Conservation (phyloP, 2,888 invertebrate genomes). For the Tryphoninae sp. region DNA sequence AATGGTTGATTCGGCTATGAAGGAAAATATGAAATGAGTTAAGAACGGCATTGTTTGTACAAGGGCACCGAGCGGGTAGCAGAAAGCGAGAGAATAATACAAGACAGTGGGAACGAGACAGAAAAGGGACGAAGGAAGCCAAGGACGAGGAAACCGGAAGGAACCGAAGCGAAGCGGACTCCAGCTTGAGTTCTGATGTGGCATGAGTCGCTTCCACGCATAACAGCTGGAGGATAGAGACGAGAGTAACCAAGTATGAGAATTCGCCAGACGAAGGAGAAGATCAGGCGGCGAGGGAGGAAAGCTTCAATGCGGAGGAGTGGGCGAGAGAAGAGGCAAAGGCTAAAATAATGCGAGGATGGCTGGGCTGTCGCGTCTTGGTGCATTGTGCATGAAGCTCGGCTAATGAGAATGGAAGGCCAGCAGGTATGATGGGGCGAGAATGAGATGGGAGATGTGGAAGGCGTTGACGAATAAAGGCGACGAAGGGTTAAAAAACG, state of each 20-base stretch:
- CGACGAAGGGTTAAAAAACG: conserved; percentile 50
- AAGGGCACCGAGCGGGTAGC: background rate
- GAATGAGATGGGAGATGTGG: conserved; percentile 54
- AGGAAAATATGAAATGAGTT: background rate
- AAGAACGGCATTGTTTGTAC: background rate
- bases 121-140: background rate
- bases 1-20: conserved; percentile 6
- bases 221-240: background rate
- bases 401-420: conserved; percentile 74
- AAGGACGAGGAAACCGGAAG: conserved; percentile 34
- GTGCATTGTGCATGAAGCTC: conserved; percentile 71
- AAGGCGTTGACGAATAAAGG: conserved; percentile 44
- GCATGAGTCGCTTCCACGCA: conserved; percentile 37
- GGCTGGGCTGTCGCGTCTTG: conserved; percentile 69
- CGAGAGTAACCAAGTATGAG: conserved; percentile 43
- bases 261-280: conserved; percentile 54
- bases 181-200: conserved; percentile 30
- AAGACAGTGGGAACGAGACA: conserved; percentile 31
- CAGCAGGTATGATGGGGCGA: conserved; percentile 49
- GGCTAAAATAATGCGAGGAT: conserved; percentile 63
- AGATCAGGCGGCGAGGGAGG: conserved; percentile 32
- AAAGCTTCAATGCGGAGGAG: conserved; percentile 21
- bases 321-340: conserved; percentile 25
- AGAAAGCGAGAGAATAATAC: background rate
- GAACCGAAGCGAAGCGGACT: conserved; percentile 44